These are phyloP conservation scores for Oscheius sp. DNA, from an alignment of 2,888 invertebrate species.

Conservation along the genomic window DNA sequence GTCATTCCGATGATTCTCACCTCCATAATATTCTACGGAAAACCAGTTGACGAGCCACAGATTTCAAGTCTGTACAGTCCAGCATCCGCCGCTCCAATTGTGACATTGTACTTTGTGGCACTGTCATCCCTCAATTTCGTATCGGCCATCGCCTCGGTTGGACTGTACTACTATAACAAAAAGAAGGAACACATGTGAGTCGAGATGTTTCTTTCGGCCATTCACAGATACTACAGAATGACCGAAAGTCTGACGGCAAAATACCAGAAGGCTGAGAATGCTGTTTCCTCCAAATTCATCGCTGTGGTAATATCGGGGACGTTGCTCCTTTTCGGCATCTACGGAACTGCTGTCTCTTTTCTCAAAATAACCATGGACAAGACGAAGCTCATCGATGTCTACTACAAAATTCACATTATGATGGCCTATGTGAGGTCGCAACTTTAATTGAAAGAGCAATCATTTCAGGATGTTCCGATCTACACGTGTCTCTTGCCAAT, in stretches of 20 bases:
- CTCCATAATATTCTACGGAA: conserved; percentile 13
- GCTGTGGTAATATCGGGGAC: conserved; percentile 1
- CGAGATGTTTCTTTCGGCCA: background rate
- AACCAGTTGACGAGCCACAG: conserved; percentile 5
- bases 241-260: conserved; percentile 19
- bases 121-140: conserved; percentile 6
- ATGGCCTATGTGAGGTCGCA: conserved; percentile 24
- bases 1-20: background rate
- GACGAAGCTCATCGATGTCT: conserved; percentile 2
- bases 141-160: background rate
- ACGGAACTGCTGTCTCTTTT: conserved; percentile 16
- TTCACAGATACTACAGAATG: background rate
- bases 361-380: conserved; percentile 4
- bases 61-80: conserved; percentile 27
- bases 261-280: conserved; percentile 32
- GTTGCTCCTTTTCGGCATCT: conserved; percentile 22
- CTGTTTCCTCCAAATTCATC: conserved; percentile 22
- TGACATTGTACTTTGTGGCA: conserved; percentile 12
- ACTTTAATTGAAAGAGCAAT: too few species aligned
- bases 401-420: conserved; percentile 19
- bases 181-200: conserved; percentile 5
- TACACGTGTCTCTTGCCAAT: conserved; percentile 24
- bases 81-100: background rate
- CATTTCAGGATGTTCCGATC: conserved; percentile 15
- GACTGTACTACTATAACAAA: conserved; percentile 16